Base-by-base conservation (phyloP, 2,113 vertebrate genomes). In the Siniperca knerii region DNA sequence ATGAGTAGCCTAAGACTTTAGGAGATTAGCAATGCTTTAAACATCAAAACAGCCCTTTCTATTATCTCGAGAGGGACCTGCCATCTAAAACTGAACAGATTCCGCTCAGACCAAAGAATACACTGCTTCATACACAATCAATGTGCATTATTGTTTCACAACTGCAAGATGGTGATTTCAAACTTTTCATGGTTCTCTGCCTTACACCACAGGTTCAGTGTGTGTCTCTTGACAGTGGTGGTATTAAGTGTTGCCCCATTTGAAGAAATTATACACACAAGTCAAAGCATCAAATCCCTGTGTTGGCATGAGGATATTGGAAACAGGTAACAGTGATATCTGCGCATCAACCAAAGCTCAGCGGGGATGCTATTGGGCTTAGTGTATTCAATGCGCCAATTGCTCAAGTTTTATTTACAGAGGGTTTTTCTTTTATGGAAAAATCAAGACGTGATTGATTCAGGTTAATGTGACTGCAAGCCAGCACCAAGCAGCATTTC, bases 391-490 rank as follows among this genome's bases (percentile, higher is more conserved):
- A 79, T 81, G 89, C 73, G 33, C 83, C 85, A 76, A 85, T 87
- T 75, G 84, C 84, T 67, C 13, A 11, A 83, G 87, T 80, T 93
- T 96, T 95, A 96, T 96, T 95, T 96, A 96, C 94, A 94, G 92
- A 93, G 89, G 88, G 76, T 76, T 93, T 91, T 93, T 94, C 92
- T 95, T 95, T 96, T 95, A 96, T 96, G 94, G 95, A 95, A 96
- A 95, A 96, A 96, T 96, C 94, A 94, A 95, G 93, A 92, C 18
- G 81, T 96, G 95, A 96, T 96, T 96, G 96, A 96, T 96, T 94
- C 91, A 87, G 94, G 95, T 96, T 96, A 95, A 96, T 95, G 94
- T 93, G 95, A 95, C 94, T 93, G 90, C 74, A 80, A 93, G 93
- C 93, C 87, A 82, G 93, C 90, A 85, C 80, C 89, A 85, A 92